These are phyloP conservation scores for Menidia beryllina DNA, from an alignment of 2,113 vertebrate genomes.

Conservation along the genomic window DNA sequence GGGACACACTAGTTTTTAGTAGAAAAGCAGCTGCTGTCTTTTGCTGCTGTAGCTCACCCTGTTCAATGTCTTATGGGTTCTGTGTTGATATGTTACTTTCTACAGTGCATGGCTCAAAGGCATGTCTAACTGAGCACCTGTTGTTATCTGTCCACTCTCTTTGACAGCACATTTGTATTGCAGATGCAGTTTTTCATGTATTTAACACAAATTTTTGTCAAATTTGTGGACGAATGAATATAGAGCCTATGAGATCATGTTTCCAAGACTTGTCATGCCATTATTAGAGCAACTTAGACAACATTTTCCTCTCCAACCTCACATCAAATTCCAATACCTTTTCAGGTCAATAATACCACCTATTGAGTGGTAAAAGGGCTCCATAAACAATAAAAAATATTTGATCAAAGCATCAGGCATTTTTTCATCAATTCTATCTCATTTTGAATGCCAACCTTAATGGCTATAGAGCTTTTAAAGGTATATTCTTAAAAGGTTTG, in stretches of 20 bases:
- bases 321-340: slow-evolving; percentile 1
- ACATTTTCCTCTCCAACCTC: not conserved
- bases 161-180: slow-evolving; percentile 9
- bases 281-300: too few relatives aligned
- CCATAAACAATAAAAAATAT: not conserved
- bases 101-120: not conserved
- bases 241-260: too few relatives aligned
- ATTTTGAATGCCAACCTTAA: slow-evolving; percentile 13
- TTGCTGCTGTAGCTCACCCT: too few relatives aligned
- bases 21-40: not conserved
- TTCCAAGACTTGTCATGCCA: too few relatives aligned
- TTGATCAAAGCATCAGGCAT: not conserved
- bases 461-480: slow-evolving; percentile 7
- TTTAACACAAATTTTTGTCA: not conserved
- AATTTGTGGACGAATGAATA: too few relatives aligned
- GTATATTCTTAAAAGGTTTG: slow-evolving; percentile 21
- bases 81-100: not conserved
- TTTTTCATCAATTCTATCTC: not conserved
- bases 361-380: not conserved
- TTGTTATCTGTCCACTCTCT: not conserved
- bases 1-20: too few relatives aligned
- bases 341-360: not conserved
- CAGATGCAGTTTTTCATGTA: not conserved
- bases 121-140: not conserved
- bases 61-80: too few relatives aligned